Evolutionary conservation across 2,888 invertebrate genomes (phyloP), one percentile per base, ranked within the genome.

Genomic region (Rhimphoctona megacephalus): DNA sequence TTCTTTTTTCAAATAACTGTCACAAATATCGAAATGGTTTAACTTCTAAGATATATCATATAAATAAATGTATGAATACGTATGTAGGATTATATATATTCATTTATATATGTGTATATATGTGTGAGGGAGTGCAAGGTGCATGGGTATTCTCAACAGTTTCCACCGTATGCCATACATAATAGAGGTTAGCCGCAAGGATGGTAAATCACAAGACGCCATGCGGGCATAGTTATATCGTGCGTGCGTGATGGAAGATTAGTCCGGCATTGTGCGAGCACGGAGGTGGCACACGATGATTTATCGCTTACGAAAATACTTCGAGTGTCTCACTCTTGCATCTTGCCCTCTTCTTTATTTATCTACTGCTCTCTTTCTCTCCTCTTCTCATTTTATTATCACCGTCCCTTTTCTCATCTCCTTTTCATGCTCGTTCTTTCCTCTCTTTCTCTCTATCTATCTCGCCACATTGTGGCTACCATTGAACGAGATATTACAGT

Each of bases 221-320:
- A 94, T 94, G 93, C 93, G 93, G 93, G 93, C 93, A 93, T 93
- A 93, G 93, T 93, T 93, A 93, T 93, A 93, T 93, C 93, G 92
- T 93, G 92, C 93, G 92, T 92, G 92, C 92, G 93, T 93, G 93
- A 93, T 93, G 93, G 93, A 93, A 93, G 93, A 93, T 93, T 93
- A 93, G 93, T 93, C 92, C 92, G 91, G 93, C 92, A 93, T 93
- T 93, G 93, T 93, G 92, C 93, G 92, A 93, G 92, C 91, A 91
- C 91, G 91, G 91, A 91, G 92, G 92, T 91, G 92, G 90, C 91
- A 90, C 91, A 89, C 91, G 91, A 93, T 93, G 93, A 93, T 93
- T 93, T 93, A 93, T 93, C 91, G 92, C 90, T 90, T 90, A 91
- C 90, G 89, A 91, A 90, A 90, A 90, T 89, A 81, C 86, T 87